Evolutionary conservation across 2,113 vertebrate species (phyloP).

Genomic region (Sceloporus tristichus): DNA sequence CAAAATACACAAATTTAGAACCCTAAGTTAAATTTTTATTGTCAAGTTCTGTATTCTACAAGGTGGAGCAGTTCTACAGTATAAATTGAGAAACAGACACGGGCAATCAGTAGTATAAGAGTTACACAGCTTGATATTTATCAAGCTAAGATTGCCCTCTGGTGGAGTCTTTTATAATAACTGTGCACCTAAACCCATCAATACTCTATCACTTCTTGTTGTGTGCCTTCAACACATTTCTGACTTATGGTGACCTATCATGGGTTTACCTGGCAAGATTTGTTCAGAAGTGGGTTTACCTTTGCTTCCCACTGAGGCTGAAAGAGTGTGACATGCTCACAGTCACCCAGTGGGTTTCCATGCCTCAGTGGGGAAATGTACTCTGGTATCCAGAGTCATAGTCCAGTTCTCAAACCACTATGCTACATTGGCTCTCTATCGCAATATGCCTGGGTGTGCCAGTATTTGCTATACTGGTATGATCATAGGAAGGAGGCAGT

Average conservation of each 20-base stretch:
- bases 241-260: too few relatives aligned
- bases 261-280: too few relatives aligned
- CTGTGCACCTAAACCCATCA: too few relatives aligned
- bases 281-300: too few relatives aligned
- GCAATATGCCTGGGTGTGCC: too few relatives aligned
- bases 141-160: constrained; percentile 68
- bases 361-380: not conserved
- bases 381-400: not conserved
- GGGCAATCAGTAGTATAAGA: not conserved
- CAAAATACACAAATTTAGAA: not conserved
- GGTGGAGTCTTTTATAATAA: constrained; percentile 50
- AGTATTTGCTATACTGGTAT: constrained; percentile 66
- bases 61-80: not conserved
- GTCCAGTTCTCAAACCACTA: not conserved
- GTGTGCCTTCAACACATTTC: too few relatives aligned
- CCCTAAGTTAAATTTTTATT: not conserved
- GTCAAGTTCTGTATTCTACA: not conserved
- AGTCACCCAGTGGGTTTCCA: not conserved
- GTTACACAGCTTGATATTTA: constrained; percentile 21
- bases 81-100: not conserved
- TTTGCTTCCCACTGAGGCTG: too few relatives aligned
- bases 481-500: constrained; percentile 97
- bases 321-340: too few relatives aligned
- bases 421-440: not conserved
- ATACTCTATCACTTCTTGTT: not conserved